phyloP scores from a whole-genome alignment of 2,113 vertebrate species.

The Gallinago paraguaiae region DNA sequence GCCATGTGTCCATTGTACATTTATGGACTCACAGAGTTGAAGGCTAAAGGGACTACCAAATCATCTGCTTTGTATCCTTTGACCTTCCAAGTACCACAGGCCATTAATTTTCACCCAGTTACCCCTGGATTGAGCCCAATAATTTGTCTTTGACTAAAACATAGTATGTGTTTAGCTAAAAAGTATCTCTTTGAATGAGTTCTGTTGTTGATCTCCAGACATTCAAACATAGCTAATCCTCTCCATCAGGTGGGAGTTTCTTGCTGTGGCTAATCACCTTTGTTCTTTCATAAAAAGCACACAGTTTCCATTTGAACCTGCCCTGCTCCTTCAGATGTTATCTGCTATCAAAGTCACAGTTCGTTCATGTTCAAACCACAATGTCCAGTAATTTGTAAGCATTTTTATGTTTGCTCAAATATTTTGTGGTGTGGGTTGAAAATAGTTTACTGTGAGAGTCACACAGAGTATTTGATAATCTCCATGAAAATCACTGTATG shows the following conservation, averaged over 20 bases:
- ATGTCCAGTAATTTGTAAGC: not conserved
- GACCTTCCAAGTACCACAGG: not conserved
- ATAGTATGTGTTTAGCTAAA: not conserved
- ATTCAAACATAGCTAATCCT: not conserved
- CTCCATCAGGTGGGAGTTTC: not conserved
- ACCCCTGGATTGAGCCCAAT: not conserved
- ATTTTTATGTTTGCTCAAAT: not conserved
- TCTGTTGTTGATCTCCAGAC: not conserved
- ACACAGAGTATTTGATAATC: not conserved
- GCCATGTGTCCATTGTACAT: not conserved
- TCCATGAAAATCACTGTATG: not conserved
- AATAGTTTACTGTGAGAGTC: not conserved
- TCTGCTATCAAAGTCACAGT: not conserved
- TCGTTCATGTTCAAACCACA: not conserved
- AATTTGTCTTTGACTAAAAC: not conserved
- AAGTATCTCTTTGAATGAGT: not conserved
- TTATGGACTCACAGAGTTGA: not conserved
- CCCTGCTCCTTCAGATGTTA: not conserved
- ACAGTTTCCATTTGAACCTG: not conserved
- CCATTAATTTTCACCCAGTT: slow-evolving; percentile 17
- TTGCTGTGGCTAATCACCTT: not conserved
- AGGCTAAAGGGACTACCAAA: not conserved
- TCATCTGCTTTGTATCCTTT: not conserved
- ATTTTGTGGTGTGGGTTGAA: not conserved
- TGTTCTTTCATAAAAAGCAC: not conserved